Evolutionary conservation across 2,888 invertebrate species (phyloP).

Genomic region (Mamestra brassicae): DNA sequence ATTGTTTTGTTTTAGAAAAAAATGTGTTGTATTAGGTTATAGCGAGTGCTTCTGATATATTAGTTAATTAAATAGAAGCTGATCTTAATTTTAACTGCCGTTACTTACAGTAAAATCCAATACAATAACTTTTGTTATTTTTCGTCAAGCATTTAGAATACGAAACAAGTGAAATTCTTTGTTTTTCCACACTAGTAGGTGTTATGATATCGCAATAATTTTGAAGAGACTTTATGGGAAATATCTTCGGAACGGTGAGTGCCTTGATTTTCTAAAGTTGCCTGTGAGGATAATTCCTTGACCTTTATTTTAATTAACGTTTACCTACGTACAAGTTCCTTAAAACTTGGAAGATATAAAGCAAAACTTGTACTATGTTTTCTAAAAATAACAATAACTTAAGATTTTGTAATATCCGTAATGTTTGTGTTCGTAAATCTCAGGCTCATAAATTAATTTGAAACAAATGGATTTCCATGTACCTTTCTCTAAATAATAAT

Average conservation of each 20-base stretch:
- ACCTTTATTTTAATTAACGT: conserved; percentile 42
- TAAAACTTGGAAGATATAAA: conserved; percentile 9
- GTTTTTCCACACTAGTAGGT: conserved; percentile 54
- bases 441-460: background rate
- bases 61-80: background rate
- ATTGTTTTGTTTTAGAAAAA: conserved; percentile 58
- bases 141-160: conserved; percentile 27
- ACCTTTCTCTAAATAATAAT: background rate
- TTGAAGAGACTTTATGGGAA: conserved; percentile 74
- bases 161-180: conserved; percentile 67
- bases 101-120: conserved; percentile 6
- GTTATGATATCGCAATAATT: conserved; percentile 59
- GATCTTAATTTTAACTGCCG: background rate
- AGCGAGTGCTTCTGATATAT: conserved; percentile 32
- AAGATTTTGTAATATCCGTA: background rate
- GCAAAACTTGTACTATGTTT: background rate
- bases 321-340: conserved; percentile 40
- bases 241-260: conserved; percentile 73
- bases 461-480: background rate
- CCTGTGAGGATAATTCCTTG: conserved; percentile 54
- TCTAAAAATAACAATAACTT: background rate
- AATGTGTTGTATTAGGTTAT: conserved; percentile 46
- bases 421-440: background rate
- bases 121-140: conserved; percentile 6
- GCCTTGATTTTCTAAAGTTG: conserved; percentile 24